Evolutionary conservation across 2,113 vertebrate species (phyloP), one percentile per base, ranked within the genome.

Genomic region (Poicephalus meyeri): DNA sequence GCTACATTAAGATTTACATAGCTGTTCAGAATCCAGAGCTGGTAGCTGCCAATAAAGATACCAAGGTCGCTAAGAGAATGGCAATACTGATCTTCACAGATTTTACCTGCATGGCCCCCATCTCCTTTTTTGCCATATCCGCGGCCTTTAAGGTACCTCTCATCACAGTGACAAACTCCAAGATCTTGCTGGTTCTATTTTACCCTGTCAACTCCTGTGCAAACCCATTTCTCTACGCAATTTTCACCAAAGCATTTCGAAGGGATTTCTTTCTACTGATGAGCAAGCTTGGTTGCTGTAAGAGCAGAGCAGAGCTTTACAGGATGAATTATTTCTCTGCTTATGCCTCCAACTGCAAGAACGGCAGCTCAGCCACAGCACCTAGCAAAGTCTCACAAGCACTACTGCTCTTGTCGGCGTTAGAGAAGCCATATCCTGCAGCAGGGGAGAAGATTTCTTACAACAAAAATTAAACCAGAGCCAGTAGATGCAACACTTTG

Each of bases 181-280:
- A 99, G 97, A 99, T 99, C 93, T 93, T 99, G 77, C 98, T 99
- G 56, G 98, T 99, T 87, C 97, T 99, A n/a, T 99, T 99, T 93
- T 99, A 99, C 85, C 99, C 99, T 0, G 98, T 99, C 89, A 99
- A 99, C 97, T 99, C 99, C 29, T 99, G 99, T 2, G 99, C 99
- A 92, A 99, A 99, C 93, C 99, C 99, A 1, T 99, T 99, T 94
- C 95, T 99, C 44, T 99, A 99, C 3, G 99, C 99, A 0, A 99
- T 99, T 86, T 99, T 99, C 97, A 99, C 99, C 15, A 98, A 99
- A 80, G 98, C 98, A 1, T 99, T 99, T 95, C 98, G 97, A 87
- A 98, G 98, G 92, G 99, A 99, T 68, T 97, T 98, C 92, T 98
- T 98, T 64, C 95, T 98, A 60, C 97, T 99, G 84, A 85, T 99